These are phyloP conservation scores for Thryonomys swinderianus DNA, from an alignment of 2,113 vertebrate species.

Conservation along the genomic window DNA sequence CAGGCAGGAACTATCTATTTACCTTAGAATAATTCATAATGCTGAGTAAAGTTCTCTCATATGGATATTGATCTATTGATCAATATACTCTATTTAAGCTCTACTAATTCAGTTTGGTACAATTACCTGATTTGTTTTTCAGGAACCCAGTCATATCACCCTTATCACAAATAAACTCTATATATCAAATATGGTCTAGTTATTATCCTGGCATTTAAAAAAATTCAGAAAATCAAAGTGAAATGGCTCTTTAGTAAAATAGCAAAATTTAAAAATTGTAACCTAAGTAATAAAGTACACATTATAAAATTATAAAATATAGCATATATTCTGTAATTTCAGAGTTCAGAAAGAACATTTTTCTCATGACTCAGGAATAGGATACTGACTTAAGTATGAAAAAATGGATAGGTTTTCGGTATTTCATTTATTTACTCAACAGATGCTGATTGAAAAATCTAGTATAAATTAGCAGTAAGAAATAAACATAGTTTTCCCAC, in stretches of 20 bases:
- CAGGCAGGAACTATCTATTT: background rate
- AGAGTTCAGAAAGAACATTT: background rate
- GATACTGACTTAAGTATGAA: background rate
- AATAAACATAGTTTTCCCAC: background rate
- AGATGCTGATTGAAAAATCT: background rate
- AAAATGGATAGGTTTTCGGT: background rate
- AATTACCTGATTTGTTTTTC: slow-evolving; percentile 38
- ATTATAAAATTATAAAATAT: slow-evolving; percentile 14
- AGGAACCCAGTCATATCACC: background rate
- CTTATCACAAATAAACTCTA: background rate
- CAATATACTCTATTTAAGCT: slow-evolving; percentile 37
- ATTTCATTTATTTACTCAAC: background rate
- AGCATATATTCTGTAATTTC: background rate
- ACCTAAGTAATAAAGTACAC: background rate
- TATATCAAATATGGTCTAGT: background rate
- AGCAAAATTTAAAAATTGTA: background rate
- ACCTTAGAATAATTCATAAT: slow-evolving; percentile 21
- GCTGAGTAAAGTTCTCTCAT: background rate
- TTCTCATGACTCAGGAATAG: slow-evolving; percentile 10
- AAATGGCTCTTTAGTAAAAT: background rate
- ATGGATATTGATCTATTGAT: slow-evolving; percentile 4
- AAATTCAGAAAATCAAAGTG: background rate
- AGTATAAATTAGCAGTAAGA: background rate
- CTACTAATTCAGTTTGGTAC: background rate
- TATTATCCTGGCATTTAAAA: background rate